Evolutionary conservation across 2,888 invertebrate genomes (phyloP).

Genomic region (Diarsia brunnea): DNA sequence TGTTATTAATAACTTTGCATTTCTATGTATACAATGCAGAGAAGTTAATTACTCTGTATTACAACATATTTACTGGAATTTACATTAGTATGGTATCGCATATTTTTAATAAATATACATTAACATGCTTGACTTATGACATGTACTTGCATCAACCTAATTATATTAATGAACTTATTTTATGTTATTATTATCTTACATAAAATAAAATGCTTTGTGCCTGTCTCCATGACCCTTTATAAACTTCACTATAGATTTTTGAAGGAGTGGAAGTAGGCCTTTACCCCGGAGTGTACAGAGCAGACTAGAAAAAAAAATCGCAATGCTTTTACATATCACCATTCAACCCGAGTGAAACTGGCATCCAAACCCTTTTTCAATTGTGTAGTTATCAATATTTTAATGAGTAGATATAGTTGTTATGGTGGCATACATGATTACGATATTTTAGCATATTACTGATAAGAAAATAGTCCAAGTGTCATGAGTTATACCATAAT

Average conservation of each 20-base stretch:
- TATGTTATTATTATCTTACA: neutral
- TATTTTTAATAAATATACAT: neutral
- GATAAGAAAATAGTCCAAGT: neutral
- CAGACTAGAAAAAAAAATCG: no score
- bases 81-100: neutral
- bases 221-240: neutral
- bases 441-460: neutral
- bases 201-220: neutral
- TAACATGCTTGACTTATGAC: neutral
- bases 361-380: no score
- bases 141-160: neutral
- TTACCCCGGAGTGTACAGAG: no score
- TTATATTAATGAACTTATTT: neutral
- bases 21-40: neutral
- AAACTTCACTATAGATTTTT: neutral
- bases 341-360: no score
- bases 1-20: neutral
- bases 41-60: constrained; percentile 7
- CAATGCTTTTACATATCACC: no score
- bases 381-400: neutral
- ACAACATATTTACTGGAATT: neutral
- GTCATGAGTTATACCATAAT: neutral
- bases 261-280: no score
- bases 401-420: neutral
- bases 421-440: neutral